Evolutionary conservation across 2,797 vertebrate species (phyloP).

Genomic region (Arnoldichthys spilopterus): DNA sequence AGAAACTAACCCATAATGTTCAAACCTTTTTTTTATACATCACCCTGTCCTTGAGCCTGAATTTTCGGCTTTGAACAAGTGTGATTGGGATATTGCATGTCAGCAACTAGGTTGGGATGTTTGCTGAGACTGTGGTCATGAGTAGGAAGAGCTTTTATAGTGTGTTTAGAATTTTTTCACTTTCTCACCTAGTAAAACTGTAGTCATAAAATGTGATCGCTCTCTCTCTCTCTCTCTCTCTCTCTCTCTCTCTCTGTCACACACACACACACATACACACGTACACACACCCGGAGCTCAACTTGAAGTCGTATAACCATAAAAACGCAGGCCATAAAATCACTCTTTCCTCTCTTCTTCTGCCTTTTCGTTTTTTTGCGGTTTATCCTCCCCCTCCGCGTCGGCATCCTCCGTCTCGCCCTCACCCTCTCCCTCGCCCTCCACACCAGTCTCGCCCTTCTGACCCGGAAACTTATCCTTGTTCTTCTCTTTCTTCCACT

Average conservation of each 20-base stretch:
- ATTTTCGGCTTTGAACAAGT: no score
- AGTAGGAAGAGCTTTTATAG: conserved; percentile 77
- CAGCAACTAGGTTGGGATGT: conserved; percentile 8
- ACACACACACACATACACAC: background rate
- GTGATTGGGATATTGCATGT: background rate
- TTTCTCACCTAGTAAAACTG: conserved; percentile 47
- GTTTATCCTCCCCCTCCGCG: conserved; percentile 31
- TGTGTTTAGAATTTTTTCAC: conserved; percentile 76
- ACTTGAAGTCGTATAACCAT: conserved; percentile 51
- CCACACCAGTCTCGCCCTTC: conserved; percentile 69
- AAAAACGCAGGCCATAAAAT: conserved; percentile 56
- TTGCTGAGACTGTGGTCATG: conserved; percentile 20
- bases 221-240: conserved; percentile 46
- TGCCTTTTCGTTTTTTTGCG: conserved; percentile 76
- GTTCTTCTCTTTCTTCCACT: conserved; percentile 88
- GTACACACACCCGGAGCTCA: conserved; percentile 16
- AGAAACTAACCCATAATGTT: background rate
- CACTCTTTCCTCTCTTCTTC: conserved; percentile 83
- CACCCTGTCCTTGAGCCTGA: no score
- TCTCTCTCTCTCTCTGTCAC: background rate
- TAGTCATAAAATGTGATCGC: conserved; percentile 74
- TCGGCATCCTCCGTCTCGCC: conserved; percentile 32
- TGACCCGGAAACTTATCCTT: conserved; percentile 85
- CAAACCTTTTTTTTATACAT: no score
- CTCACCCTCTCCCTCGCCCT: conserved; percentile 50